Conservation (phyloP, 2,888 invertebrate species). For the Eudasyphora cyanicolor region DNA sequence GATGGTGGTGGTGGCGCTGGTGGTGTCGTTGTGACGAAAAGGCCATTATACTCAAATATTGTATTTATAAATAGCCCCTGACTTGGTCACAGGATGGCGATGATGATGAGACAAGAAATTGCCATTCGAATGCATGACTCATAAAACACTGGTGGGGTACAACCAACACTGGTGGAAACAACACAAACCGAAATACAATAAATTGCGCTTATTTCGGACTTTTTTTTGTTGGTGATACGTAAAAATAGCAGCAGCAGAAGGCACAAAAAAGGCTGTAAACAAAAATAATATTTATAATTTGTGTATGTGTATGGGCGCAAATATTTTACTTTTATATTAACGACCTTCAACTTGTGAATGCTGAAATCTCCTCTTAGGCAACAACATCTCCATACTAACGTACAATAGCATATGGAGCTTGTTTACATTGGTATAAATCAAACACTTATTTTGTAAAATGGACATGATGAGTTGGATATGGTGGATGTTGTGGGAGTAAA, state of each 20-base stretch:
- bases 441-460: no score
- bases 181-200: slow-evolving; percentile 3
- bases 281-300: slow-evolving; percentile 24
- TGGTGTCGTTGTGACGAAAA: slow-evolving; percentile 55
- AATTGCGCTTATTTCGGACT: slow-evolving; percentile 33
- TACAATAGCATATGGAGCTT: no score
- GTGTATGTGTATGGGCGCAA: slow-evolving; percentile 15
- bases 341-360: slow-evolving; percentile 63
- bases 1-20: slow-evolving; percentile 24
- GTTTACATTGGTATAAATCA: no score
- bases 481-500: no score
- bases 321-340: slow-evolving; percentile 41
- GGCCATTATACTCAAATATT: slow-evolving; percentile 31
- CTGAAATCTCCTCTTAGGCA: neutral
- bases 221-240: slow-evolving; percentile 43
- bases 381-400: no score
- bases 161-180: slow-evolving; percentile 44
- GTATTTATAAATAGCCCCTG: slow-evolving; percentile 61
- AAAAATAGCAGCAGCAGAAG: slow-evolving; percentile 36
- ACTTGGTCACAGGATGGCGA: slow-evolving; percentile 54
- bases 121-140: slow-evolving; percentile 44
- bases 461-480: no score
- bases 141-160: slow-evolving; percentile 35
- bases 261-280: slow-evolving; percentile 39
- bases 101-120: slow-evolving; percentile 45